These are phyloP conservation scores for Polydrusus tereticollis DNA, from an alignment of 2,888 invertebrate species.

Conservation along the genomic window DNA sequence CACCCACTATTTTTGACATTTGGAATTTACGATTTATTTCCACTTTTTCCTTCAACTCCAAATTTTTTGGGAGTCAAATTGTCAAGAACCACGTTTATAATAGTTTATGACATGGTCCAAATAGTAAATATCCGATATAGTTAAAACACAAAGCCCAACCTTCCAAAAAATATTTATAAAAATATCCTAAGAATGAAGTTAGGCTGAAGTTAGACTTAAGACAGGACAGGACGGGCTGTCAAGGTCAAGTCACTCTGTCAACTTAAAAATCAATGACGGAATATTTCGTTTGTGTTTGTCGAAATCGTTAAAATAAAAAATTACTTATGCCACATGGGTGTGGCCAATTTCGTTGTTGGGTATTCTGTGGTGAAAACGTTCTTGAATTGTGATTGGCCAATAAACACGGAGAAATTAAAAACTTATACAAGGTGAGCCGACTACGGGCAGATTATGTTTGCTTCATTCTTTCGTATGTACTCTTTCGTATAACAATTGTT, in stretches of 20 bases:
- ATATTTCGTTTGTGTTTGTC: background rate
- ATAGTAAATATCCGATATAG: background rate
- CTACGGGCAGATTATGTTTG: no score
- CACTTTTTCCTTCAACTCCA: background rate
- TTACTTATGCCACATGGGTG: no score
- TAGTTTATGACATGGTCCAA: background rate
- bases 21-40: slow-evolving; percentile 17
- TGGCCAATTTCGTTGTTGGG: no score
- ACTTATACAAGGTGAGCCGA: no score
- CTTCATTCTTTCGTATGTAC: background rate
- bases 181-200: slow-evolving; percentile 6
- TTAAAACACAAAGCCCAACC: background rate
- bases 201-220: no score
- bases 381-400: no score
- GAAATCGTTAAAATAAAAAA: background rate
- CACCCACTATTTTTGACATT: slow-evolving; percentile 40
- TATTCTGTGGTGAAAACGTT: no score
- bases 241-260: no score
- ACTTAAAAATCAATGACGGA: no score
- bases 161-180: background rate
- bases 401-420: no score
- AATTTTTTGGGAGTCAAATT: background rate
- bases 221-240: no score
- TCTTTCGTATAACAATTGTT: background rate
- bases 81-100: background rate